Evolutionary conservation across 2,797 vertebrate genomes (phyloP).

Genomic region (Orientallactaga sibirica): DNA sequence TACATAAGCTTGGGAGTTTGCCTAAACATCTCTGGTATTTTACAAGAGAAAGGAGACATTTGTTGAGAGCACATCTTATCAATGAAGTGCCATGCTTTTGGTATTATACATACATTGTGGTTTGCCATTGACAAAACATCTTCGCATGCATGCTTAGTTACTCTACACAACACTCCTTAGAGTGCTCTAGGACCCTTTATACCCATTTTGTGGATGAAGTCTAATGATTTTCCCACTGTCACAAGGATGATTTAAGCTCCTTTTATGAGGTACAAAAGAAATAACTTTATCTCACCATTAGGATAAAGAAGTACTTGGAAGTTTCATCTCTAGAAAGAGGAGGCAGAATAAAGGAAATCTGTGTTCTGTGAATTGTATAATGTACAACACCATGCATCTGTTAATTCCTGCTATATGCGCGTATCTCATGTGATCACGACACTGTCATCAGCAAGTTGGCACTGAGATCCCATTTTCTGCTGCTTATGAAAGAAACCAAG

Average conservation of each 20-base stretch:
- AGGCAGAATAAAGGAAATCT: neutral
- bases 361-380: neutral
- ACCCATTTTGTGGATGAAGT: neutral
- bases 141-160: neutral
- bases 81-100: neutral
- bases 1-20: conserved; percentile 32
- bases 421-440: neutral
- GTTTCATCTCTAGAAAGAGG: neutral
- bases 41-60: neutral
- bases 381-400: neutral
- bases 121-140: neutral
- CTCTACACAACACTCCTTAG: neutral
- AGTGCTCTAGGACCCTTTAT: neutral
- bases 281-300: neutral
- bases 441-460: neutral
- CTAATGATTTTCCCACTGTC: neutral
- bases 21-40: conserved; percentile 31
- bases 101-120: neutral
- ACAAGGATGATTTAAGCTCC: too few species aligned
- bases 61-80: neutral
- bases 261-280: neutral
- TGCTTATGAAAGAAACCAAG: neutral
- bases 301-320: neutral
- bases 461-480: neutral
- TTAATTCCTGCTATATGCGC: neutral